Percentiles rank a stretch among this genome's conserved stretches.
Evolutionary conservation across 2,113 vertebrate species (phyloP).

Genomic region (Grammomys dolichurus): DNA sequence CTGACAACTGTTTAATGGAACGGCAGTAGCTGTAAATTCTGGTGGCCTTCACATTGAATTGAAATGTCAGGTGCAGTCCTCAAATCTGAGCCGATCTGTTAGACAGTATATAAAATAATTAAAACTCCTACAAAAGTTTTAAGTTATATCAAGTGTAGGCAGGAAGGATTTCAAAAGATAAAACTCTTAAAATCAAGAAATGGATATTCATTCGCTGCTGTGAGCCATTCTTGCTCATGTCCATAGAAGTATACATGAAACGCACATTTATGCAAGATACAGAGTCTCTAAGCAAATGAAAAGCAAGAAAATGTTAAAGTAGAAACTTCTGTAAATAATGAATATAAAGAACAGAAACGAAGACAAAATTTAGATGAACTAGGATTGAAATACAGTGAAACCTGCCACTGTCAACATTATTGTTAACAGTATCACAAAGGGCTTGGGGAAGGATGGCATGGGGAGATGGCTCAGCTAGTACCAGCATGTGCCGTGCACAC

Average conservation of each 20-base stretch:
- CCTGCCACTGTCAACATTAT: neutral
- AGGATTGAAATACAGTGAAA: neutral
- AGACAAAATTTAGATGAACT: neutral
- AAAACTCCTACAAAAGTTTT: constrained; percentile 70
- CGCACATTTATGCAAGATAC: neutral
- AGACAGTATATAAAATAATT: constrained; percentile 60
- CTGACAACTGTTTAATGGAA: constrained; percentile 86
- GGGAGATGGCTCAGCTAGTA: too few relatives aligned
- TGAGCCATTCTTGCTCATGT: constrained; percentile 56
- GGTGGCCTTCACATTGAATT: constrained; percentile 76
- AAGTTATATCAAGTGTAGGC: constrained; percentile 65
- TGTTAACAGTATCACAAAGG: neutral
- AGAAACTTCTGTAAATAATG: neutral
- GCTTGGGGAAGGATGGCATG: too few relatives aligned
- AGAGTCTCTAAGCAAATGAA: constrained; percentile 51
- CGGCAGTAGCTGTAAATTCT: constrained; percentile 72
- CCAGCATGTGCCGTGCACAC: too few relatives aligned
- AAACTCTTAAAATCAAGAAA: constrained; percentile 55
- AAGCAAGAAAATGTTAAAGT: constrained; percentile 27
- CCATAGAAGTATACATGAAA: constrained; percentile 7
- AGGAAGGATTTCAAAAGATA: neutral
- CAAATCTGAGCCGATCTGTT: constrained; percentile 55
- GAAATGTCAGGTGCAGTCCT: constrained; percentile 82
- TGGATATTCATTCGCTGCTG: constrained; percentile 43
- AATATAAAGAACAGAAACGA: neutral